Percentiles rank a stretch among this genome's conserved stretches.
Conservation (phyloP, 2,797 vertebrate genomes). For the Morelia viridis region DNA sequence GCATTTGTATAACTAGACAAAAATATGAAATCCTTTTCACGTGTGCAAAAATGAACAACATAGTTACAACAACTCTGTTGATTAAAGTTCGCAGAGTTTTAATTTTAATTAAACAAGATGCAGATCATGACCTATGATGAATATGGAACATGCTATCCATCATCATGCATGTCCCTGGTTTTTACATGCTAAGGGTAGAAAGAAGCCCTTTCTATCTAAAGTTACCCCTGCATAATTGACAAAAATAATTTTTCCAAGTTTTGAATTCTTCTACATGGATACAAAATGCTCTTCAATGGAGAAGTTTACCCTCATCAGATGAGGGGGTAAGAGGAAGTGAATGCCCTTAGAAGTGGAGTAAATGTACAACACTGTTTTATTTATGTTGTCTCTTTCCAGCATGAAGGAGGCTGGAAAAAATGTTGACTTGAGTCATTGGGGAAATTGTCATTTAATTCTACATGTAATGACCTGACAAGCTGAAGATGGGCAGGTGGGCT, state of each 20-base stretch:
- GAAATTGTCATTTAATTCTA: background rate
- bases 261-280: background rate
- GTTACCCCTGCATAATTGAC: background rate
- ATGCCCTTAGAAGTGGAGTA: background rate
- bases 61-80: background rate
- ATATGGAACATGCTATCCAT: too few relatives aligned
- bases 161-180: too few relatives aligned
- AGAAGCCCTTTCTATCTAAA: too few relatives aligned
- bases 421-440: background rate
- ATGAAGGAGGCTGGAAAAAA: background rate
- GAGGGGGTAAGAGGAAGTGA: background rate
- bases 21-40: slow-evolving; percentile 25
- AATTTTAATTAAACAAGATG: too few relatives aligned
- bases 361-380: background rate
- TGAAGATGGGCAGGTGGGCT: background rate
- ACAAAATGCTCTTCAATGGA: background rate
- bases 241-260: too few relatives aligned
- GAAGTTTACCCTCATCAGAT: background rate
- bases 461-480: background rate
- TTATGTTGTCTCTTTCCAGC: background rate
- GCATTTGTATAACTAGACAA: slow-evolving; percentile 33
- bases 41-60: background rate
- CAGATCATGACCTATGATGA: too few relatives aligned
- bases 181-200: too few relatives aligned
- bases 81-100: too few relatives aligned